A percentile compares a stretch with the other conserved stretches of the same genome.
These are phyloP conservation scores for Chascanopsetta lugubris DNA, from an alignment of 2,113 vertebrate species.

Conservation along the genomic window DNA sequence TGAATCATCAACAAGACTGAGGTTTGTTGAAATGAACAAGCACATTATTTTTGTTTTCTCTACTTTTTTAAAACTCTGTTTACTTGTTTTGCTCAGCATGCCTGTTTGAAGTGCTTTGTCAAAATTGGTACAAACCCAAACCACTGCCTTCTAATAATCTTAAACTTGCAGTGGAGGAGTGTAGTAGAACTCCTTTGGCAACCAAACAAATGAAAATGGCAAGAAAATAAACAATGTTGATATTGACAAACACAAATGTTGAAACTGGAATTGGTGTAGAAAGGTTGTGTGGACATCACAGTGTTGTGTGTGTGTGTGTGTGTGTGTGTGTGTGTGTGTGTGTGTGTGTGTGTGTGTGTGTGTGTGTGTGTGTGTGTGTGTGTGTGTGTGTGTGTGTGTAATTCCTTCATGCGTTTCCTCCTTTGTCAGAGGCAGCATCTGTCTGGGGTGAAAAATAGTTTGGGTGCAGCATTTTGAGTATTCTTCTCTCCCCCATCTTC, in stretches of 20 bases:
- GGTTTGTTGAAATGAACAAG: constrained; percentile 2
- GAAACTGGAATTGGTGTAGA: neutral
- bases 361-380: too few species aligned
- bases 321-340: too few species aligned
- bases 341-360: too few species aligned
- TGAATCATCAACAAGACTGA: constrained; percentile 5
- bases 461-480: constrained; percentile 44
- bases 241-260: neutral
- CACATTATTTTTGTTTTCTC: neutral
- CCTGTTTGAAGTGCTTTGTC: constrained; percentile 1
- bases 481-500: constrained; percentile 10
- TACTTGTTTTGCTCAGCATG: constrained; percentile 19
- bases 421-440: constrained; percentile 34
- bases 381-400: neutral
- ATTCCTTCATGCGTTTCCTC: constrained; percentile 4
- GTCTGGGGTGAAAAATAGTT: constrained; percentile 45
- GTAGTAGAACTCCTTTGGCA: neutral
- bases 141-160: constrained; percentile 1
- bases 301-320: neutral
- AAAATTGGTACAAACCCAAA: neutral
- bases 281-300: neutral
- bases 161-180: neutral
- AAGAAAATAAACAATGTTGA: neutral
- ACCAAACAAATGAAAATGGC: neutral
- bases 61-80: neutral